Base-by-base conservation (phyloP, 2,888 invertebrate species). In the Drosophila rubida region DNA sequence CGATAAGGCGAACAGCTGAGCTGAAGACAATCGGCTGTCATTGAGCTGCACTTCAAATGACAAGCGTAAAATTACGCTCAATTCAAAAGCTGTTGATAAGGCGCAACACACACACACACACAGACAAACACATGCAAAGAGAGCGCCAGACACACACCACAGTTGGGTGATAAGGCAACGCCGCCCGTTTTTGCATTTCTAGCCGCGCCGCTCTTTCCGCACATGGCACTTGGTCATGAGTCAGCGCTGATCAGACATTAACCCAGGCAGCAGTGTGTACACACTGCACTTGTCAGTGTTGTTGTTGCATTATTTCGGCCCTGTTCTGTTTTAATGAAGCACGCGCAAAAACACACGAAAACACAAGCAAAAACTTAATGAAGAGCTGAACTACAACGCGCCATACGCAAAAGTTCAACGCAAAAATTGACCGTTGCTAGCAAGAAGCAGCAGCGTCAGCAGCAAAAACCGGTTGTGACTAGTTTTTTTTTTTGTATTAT, bases 31-130 rank as follows among this genome's bases (percentile, higher is more conserved):
- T 49, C 23, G 54, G 13, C 44, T 78, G 87, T 81, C 87, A 88
- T 87, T 83, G 82, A 77, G 69, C 64, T 74, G 81, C 65, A 75
- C 71, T 77, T 83, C 77, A 79, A 66, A 37, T 37, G 14, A 57
- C 54, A 60, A 22, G 46, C 68, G 55, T 71, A 53, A 62, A 78
- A 68, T 69, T 51, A 58, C 54, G 39, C 39, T 44, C 59, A 59
- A 55, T 51, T 48, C 14, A 54, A 16, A 45, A 25, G 46, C 32
- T 4, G 35, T 32, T 49, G 70, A 75, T 70, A 61, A 55, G 44
- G 35, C n/a, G 49, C 23, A 39, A 35, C 11, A 49, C 11, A 53
- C 14, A 46, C 32, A 9, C 42, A 69, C 8, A 45, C 32, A 69
- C 8, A 45, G 27, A 49, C 39, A 45, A 4, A 44, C 19, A 60